Percentiles rank a stretch among this genome's conserved stretches.
Conservation (phyloP, 2,888 invertebrate species). For the Apamea sordens region DNA sequence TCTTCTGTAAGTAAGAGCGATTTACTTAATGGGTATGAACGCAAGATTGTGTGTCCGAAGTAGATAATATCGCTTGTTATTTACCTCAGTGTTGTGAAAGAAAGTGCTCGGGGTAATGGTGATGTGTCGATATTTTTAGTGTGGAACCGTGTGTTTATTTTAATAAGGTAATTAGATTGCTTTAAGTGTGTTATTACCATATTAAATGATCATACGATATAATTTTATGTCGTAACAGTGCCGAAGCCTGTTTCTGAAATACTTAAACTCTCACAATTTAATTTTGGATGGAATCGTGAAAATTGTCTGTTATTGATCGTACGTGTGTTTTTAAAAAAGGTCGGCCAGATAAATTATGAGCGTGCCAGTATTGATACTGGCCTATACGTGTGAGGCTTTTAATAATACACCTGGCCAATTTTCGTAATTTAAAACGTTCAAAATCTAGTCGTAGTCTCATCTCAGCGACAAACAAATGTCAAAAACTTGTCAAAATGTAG, state of each 20-base stretch:
- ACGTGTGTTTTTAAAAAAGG: background rate
- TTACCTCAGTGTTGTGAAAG: slow-evolving; percentile 43
- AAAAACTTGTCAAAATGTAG: too few relatives aligned
- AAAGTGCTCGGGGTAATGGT: slow-evolving; percentile 9
- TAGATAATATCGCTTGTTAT: slow-evolving; percentile 28
- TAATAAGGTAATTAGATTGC: slow-evolving; percentile 26
- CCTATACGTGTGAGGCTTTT: background rate
- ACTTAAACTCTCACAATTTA: background rate
- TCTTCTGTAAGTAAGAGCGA: slow-evolving; percentile 51
- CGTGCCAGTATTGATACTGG: background rate
- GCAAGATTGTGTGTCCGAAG: slow-evolving; percentile 35
- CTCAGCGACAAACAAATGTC: too few relatives aligned
- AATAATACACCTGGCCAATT: background rate
- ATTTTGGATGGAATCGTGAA: too few relatives aligned
- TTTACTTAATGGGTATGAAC: slow-evolving; percentile 60
- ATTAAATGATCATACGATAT: background rate
- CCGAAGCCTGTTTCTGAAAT: background rate
- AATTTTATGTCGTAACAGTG: background rate
- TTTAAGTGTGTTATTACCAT: slow-evolving; percentile 1
- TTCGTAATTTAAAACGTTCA: too few relatives aligned
- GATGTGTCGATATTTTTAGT: slow-evolving; percentile 26
- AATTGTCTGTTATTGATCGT: background rate
- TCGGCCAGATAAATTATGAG: background rate
- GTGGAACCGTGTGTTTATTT: slow-evolving; percentile 12
- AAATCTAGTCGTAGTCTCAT: too few relatives aligned